These are phyloP conservation scores for Emmelina monodactyla DNA, from an alignment of 2,888 invertebrate genomes.

Conservation along the genomic window DNA sequence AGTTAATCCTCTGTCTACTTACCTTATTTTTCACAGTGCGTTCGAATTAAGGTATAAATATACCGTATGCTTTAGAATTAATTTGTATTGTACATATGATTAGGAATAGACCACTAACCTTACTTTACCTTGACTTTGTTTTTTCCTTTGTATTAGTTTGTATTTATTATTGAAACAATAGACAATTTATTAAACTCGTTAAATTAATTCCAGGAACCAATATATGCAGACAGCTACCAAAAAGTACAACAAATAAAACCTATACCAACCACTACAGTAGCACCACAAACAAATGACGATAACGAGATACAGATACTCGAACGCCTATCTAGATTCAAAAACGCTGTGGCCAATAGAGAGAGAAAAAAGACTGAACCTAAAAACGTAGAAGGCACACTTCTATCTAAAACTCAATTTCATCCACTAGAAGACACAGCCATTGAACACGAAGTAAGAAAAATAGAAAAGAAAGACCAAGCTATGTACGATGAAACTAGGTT, in stretches of 20 bases:
- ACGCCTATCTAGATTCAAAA: conserved; percentile 46
- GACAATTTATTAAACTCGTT: too few relatives aligned
- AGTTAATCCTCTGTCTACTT: too few relatives aligned
- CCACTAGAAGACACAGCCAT: conserved; percentile 38
- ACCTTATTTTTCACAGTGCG: too few relatives aligned
- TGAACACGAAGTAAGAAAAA: conserved; percentile 37
- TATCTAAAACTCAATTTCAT: conserved; percentile 41
- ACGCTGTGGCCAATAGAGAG: conserved; percentile 31
- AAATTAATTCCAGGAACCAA: conserved; percentile 39
- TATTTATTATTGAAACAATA: too few relatives aligned
- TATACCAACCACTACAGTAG: conserved; percentile 14
- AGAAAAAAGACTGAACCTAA: conserved; percentile 16
- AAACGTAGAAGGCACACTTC: conserved; percentile 22
- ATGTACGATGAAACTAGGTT: conserved; percentile 14
- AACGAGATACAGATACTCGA: conserved; percentile 32
- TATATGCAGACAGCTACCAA: conserved; percentile 29
- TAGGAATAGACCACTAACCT: too few relatives aligned
- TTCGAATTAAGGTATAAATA: too few relatives aligned
- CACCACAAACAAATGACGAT: conserved; percentile 21
- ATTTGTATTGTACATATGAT: too few relatives aligned
- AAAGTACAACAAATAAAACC: conserved; percentile 7
- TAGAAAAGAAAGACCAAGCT: conserved; percentile 49
- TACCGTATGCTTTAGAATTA: too few relatives aligned
- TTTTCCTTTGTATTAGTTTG: too few relatives aligned
- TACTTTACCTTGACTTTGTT: too few relatives aligned